These are phyloP conservation scores for Sandelia bainsii DNA, from an alignment of 2,797 vertebrate species.

Conservation along the genomic window DNA sequence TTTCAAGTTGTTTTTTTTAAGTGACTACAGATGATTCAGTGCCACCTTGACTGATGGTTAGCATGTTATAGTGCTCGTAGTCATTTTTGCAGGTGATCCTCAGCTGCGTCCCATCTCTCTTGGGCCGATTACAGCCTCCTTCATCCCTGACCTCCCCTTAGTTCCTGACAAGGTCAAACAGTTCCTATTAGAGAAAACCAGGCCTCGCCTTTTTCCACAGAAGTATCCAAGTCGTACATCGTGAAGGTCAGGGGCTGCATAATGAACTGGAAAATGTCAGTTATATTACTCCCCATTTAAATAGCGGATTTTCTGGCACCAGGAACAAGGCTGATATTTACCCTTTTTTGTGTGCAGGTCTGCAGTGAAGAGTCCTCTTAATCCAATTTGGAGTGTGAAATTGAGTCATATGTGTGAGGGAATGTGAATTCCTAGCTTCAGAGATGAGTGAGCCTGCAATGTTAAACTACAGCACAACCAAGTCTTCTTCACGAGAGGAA, in stretches of 20 bases:
- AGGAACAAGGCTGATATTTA: constrained; percentile 84
- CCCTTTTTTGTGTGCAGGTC: constrained; percentile 70
- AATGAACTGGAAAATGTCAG: constrained; percentile 88
- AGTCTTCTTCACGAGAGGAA: constrained; percentile 34
- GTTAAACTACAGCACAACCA: constrained; percentile 42
- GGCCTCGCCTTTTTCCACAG: constrained; percentile 65
- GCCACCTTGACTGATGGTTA: constrained; percentile 10
- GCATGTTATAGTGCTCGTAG: constrained; percentile 9
- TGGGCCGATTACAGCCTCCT: constrained; percentile 59
- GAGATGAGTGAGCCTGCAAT: constrained; percentile 58
- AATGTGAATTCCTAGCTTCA: constrained; percentile 73
- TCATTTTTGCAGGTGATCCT: constrained; percentile 50
- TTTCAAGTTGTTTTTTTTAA: constrained; percentile 23
- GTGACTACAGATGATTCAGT: background rate
- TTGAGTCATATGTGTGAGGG: constrained; percentile 71
- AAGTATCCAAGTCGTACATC: constrained; percentile 77
- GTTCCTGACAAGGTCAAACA: constrained; percentile 84
- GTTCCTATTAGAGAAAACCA: constrained; percentile 81
- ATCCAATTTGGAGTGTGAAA: constrained; percentile 80
- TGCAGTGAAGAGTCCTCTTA: constrained; percentile 77
- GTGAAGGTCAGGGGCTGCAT: constrained; percentile 86
- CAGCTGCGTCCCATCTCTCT: constrained; percentile 49
- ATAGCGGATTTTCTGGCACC: constrained; percentile 78
- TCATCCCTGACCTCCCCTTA: constrained; percentile 78
- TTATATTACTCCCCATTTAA: constrained; percentile 86